Base-by-base conservation (phyloP, 2,113 vertebrate genomes). In the Semnornis frantzii region DNA sequence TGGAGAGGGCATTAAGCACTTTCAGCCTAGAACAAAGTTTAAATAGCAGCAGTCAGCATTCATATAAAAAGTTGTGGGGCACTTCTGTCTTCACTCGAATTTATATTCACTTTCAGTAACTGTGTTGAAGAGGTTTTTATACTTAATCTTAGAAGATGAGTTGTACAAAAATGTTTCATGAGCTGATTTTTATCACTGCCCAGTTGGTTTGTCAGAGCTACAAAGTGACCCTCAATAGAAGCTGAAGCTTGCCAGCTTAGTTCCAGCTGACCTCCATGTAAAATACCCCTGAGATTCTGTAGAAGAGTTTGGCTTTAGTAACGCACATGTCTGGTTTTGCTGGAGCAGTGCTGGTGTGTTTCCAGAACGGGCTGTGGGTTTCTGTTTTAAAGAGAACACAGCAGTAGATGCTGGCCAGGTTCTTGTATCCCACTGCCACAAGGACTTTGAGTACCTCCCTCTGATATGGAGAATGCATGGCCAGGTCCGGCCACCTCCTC, bases 381-480 rank as follows among this genome's bases (percentile, higher is more conserved):
- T 90, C 75, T 31, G 44, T 46, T 65, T 31, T 21, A 44, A 60
- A 68, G 58, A 66, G 8, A 55, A 70, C 25, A 19, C 0, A 5
- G 1, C 1, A 34, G 30, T 34, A 60, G 37, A 14, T 46, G 31
- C 55, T 23, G 5, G 25, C 13, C 55, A 55, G 37, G 16, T 82
- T 82, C 44, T 28, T 12, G 3, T 0, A 8, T 62, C 34, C 42
- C 19, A 4, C 27, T 16, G 18, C 30, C 50, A 1, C 55, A 25
- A 3, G 9, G 42, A 11, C 58, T 33, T 50, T 1, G 60, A 63
- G 28, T 24, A 5, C 8, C 31, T 37, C 16, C 64, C 5, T 2
- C 21, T 44, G 9, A 0, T 16, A 3, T 5, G 42, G 14, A 11
- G 12, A 28, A 46, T 59, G 34, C 4, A 0, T 3, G 25, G 55